phyloP scores from a whole-genome alignment of 2,888 invertebrate genomes.

The Nudaria mundana region DNA sequence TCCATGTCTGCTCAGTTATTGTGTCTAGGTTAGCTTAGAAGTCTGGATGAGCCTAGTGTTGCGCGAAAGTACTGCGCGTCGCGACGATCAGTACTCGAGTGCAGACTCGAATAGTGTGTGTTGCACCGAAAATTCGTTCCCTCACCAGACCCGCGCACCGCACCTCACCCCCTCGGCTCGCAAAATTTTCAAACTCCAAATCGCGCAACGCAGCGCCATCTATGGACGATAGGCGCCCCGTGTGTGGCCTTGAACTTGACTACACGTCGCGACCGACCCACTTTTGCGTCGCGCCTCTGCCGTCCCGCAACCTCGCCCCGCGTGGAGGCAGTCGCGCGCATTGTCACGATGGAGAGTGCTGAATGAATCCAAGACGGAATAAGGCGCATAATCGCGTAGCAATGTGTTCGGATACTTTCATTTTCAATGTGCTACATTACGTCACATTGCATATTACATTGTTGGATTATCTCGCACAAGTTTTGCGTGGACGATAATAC shows the following conservation, averaged over 20 bases:
- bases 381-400: constrained; percentile 60
- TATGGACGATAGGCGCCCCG: constrained; percentile 59
- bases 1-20: constrained; percentile 67
- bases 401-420: constrained; percentile 52
- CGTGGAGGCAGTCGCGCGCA: constrained; percentile 50
- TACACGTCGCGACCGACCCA: constrained; percentile 72
- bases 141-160: constrained; percentile 60
- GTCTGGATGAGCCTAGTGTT: constrained; percentile 51
- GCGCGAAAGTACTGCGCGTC: constrained; percentile 73
- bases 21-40: constrained; percentile 57
- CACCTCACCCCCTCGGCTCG: constrained; percentile 62
- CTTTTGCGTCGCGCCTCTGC: constrained; percentile 52
- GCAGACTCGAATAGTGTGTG: constrained; percentile 73
- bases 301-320: constrained; percentile 38
- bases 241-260: constrained; percentile 79
- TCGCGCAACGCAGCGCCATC: constrained; percentile 76
- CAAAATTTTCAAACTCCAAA: constrained; percentile 69
- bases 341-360: constrained; percentile 64
- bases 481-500: constrained; percentile 28
- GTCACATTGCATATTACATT: constrained; percentile 52
- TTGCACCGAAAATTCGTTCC: constrained; percentile 79
- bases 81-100: constrained; percentile 77
- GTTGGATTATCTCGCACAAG: constrained; percentile 49
- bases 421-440: constrained; percentile 66
- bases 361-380: constrained; percentile 60